Evolutionary conservation across 2,888 invertebrate species (phyloP).

Genomic region (Pseudococcus jackbeardsleyi): DNA sequence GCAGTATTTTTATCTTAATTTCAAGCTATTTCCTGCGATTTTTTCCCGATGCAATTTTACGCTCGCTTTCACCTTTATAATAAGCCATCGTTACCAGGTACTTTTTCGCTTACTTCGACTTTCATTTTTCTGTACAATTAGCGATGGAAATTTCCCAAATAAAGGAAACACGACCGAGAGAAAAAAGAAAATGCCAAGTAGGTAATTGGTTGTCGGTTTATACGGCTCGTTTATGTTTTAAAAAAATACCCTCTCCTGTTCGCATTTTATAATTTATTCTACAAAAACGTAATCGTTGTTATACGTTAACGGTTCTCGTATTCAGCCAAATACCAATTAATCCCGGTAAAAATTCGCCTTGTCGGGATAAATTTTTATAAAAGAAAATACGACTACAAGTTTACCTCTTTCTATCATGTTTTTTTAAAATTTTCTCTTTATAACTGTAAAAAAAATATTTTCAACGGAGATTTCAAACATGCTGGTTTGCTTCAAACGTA

Average conservation of each 20-base stretch:
- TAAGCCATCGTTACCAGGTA: constrained; percentile 11
- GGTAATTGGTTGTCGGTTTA: constrained; percentile 40
- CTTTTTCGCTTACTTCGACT: constrained; percentile 14
- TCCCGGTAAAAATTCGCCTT: constrained; percentile 2
- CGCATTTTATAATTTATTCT: constrained; percentile 29
- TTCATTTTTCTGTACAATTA: constrained; percentile 48
- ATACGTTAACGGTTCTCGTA: constrained; percentile 20
- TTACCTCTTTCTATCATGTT: constrained; percentile 34
- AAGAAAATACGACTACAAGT: constrained; percentile 7
- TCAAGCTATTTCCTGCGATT: not conserved
- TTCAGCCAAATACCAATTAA: constrained; percentile 18
- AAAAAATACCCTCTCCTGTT: not conserved
- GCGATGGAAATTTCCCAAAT: constrained; percentile 27
- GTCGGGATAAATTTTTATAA: not conserved
- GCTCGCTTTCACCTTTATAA: constrained; percentile 33
- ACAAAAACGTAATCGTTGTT: not conserved
- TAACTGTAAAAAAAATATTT: not conserved
- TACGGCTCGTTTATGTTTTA: constrained; percentile 26
- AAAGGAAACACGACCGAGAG: constrained; percentile 7
- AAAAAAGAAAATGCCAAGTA: constrained; percentile 8
- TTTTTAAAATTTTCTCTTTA: not conserved
- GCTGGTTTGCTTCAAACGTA: not conserved
- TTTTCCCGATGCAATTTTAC: constrained; percentile 20
- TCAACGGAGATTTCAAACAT: not conserved
- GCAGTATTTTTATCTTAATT: not conserved